Conservation (phyloP, 2,888 invertebrate genomes). For the Malachius bipustulatus region DNA sequence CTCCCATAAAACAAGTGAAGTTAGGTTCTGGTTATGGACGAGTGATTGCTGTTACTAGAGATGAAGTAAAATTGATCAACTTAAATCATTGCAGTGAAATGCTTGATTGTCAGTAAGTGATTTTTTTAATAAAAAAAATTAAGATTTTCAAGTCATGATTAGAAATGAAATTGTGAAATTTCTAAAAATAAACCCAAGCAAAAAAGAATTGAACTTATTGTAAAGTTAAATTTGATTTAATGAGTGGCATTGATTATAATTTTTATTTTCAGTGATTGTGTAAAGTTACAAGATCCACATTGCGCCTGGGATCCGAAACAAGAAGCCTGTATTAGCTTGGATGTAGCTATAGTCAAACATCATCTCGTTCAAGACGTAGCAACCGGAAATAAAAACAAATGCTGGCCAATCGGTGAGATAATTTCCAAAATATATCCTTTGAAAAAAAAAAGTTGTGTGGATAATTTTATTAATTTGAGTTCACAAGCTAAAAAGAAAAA, state of each 20-base stretch:
- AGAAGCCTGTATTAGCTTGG: conserved; percentile 43
- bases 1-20: conserved; percentile 64
- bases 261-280: conserved; percentile 64
- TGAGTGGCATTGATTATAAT: conserved; percentile 25
- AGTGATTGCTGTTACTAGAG: conserved; percentile 79
- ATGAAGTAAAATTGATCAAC: conserved; percentile 73
- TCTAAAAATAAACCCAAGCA: no score
- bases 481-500: no score
- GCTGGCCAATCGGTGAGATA: no score
- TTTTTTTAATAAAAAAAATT: conserved; percentile 1
- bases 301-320: conserved; percentile 83
- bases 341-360: conserved; percentile 33
- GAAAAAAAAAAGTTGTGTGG: no score
- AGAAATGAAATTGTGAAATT: no score
- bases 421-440: no score
- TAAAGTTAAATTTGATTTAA: no score
- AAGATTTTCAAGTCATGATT: not conserved
- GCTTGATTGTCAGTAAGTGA: conserved; percentile 45
- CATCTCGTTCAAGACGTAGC: conserved; percentile 58
- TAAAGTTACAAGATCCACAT: conserved; percentile 90
- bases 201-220: no score
- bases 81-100: conserved; percentile 71
- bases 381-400: conserved; percentile 52
- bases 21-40: conserved; percentile 65
- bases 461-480: no score